Conservation (phyloP, 2,888 invertebrate species). For the Parapristionchus giblindavisi region DNA sequence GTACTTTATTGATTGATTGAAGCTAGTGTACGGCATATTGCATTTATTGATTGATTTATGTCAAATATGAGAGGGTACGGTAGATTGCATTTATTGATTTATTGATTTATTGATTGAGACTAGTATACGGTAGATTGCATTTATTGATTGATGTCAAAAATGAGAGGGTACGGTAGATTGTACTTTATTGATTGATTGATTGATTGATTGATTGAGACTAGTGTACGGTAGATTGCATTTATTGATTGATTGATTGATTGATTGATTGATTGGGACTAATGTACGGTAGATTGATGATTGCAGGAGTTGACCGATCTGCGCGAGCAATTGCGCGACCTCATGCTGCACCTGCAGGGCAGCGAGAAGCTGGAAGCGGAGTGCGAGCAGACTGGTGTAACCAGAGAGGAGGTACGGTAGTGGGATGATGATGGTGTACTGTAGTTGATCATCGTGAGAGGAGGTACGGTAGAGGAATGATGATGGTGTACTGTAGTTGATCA, state of each 20-base stretch:
- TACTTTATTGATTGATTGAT: neutral
- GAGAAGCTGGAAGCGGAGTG: constrained; percentile 23
- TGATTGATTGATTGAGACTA: neutral
- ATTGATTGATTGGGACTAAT: neutral
- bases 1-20: neutral
- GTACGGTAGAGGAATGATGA: neutral
- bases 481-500: neutral
- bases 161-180: neutral
- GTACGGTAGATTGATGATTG: neutral
- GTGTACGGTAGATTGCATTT: no score
- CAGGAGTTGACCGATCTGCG: constrained; percentile 31
- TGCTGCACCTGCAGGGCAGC: constrained; percentile 34
- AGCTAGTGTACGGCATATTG: neutral
- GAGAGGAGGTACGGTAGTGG: constrained; percentile 26
- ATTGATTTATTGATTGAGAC: neutral
- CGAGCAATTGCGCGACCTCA: constrained; percentile 35
- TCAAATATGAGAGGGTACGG: neutral
- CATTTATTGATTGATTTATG: no score
- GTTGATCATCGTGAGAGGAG: neutral
- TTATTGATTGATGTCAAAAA: no score
- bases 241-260: neutral
- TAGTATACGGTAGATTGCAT: neutral
- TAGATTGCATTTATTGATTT: neutral
- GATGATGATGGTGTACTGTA: neutral
- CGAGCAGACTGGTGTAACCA: constrained; percentile 23